Conservation (phyloP, 2,888 invertebrate species). For the Ectemnius lituratus region DNA sequence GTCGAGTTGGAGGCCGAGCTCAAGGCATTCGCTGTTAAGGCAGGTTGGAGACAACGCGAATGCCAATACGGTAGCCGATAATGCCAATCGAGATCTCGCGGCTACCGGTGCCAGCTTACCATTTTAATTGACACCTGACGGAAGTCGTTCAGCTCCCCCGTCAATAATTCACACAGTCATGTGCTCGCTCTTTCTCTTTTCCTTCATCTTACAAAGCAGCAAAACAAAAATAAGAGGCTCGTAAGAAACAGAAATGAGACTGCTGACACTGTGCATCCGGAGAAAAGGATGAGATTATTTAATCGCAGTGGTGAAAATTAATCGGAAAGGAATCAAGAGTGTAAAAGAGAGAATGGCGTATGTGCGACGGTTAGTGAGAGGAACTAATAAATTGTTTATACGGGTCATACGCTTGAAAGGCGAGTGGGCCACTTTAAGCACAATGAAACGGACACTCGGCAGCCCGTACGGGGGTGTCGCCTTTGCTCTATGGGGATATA, state of each 20-base stretch:
- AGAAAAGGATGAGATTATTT: too few relatives aligned
- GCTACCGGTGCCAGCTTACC: slow-evolving; percentile 1
- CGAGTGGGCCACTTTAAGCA: slow-evolving; percentile 58
- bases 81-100: not conserved
- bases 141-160: not conserved
- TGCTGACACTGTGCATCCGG: too few relatives aligned
- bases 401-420: slow-evolving; percentile 38
- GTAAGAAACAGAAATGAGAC: too few relatives aligned
- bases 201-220: too few relatives aligned
- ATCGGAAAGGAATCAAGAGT: not conserved
- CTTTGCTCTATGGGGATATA: slow-evolving; percentile 52
- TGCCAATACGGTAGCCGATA: not conserved
- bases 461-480: slow-evolving; percentile 44
- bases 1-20: not conserved
- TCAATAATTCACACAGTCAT: not conserved
- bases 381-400: slow-evolving; percentile 48
- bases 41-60: not conserved
- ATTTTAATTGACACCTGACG: slow-evolving; percentile 3
- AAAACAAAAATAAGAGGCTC: too few relatives aligned
- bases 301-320: too few relatives aligned
- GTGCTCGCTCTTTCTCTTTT: too few relatives aligned
- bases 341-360: not conserved
- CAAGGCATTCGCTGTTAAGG: slow-evolving; percentile 7
- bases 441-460: slow-evolving; percentile 54
- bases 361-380: not conserved